Base-by-base conservation (phyloP, 1,140 invertebrate genomes). In the Trichonephila clavata region DNA sequence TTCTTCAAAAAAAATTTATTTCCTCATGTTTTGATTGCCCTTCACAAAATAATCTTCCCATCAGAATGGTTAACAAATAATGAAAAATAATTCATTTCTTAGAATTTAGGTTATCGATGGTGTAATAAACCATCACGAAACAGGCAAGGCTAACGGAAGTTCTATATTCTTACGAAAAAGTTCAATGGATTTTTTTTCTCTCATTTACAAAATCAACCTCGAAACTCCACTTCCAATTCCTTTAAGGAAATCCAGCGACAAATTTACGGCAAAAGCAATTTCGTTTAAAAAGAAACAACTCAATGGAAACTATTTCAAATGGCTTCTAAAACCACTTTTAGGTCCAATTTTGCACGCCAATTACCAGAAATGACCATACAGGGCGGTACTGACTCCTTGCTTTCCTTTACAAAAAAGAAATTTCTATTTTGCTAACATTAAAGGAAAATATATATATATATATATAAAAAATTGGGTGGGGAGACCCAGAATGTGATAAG, bases 221-320 rank as follows among this genome's bases (percentile, higher is more conserved):
- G 71, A 16, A 24, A 18, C 27, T 39, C 71, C 18, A 77, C 27
- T 77, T 77, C 71, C 71, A 77, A 63, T 32, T 32, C 71, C 50
- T 59, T 59, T 3, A 83, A 83, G 81, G 81, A 83, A 83, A 77
- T 32, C 14, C 24, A 77, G 71, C 81, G 16, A 21, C 43, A 83
- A 50, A 77, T 90, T 80, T 80, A 90, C 88, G 21, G 50, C 88
- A n/a, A 90, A 50, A 60, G 88, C 57, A 90, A 90, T 90, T 90
- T 90, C 21, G 68, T 71, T 71, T 68, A 71, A 89, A 89, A 90
- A 77, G 68, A 90, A 77, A 90, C 88, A 80, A 90, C 88, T 90
- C 88, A 90, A 90, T 90, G 88, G 50, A 80, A 90, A 60, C 88
- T 68, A 90, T 90, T 90, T 90, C 63, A 50, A 80, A 90, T 80